Conservation (phyloP, 2,113 vertebrate genomes). For the Hucho hucho region DNA sequence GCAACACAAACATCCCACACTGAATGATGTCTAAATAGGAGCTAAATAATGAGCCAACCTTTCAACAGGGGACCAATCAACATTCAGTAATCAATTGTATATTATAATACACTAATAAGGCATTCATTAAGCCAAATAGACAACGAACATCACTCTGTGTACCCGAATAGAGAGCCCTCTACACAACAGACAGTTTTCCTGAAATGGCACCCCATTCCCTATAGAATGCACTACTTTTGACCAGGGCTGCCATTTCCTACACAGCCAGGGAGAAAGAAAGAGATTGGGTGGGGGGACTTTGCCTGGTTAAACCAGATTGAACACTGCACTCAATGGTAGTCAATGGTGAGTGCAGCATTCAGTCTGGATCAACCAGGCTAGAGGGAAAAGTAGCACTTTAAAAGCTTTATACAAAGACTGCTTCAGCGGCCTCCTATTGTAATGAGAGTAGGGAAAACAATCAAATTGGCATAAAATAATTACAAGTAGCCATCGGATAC, state of each 20-base stretch:
- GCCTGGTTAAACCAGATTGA: background rate
- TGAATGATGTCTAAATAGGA: background rate
- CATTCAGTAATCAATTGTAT: slow-evolving; percentile 44
- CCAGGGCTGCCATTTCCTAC: too few species aligned
- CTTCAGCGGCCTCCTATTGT: background rate
- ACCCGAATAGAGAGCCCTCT: slow-evolving; percentile 15
- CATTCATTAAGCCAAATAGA: slow-evolving; percentile 1
- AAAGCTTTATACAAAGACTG: background rate
- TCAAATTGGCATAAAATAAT: background rate
- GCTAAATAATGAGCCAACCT: background rate
- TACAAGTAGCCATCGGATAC: background rate
- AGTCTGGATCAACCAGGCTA: background rate
- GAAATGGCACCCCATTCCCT: too few species aligned
- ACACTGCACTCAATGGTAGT: too few species aligned
- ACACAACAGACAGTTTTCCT: slow-evolving; percentile 7
- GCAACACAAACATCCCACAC: background rate
- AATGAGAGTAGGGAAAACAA: background rate
- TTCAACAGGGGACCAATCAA: slow-evolving; percentile 19
- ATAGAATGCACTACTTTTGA: too few species aligned
- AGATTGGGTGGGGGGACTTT: background rate
- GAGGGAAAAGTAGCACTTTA: background rate
- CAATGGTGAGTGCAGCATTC: too few species aligned
- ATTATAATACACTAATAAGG: slow-evolving; percentile 43
- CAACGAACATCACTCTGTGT: slow-evolving; percentile 10
- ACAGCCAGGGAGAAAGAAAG: background rate